Percentiles rank a stretch among this genome's conserved stretches.
These are phyloP conservation scores for Syngnathus floridae DNA, from an alignment of 2,113 vertebrate genomes.

Conservation along the genomic window DNA sequence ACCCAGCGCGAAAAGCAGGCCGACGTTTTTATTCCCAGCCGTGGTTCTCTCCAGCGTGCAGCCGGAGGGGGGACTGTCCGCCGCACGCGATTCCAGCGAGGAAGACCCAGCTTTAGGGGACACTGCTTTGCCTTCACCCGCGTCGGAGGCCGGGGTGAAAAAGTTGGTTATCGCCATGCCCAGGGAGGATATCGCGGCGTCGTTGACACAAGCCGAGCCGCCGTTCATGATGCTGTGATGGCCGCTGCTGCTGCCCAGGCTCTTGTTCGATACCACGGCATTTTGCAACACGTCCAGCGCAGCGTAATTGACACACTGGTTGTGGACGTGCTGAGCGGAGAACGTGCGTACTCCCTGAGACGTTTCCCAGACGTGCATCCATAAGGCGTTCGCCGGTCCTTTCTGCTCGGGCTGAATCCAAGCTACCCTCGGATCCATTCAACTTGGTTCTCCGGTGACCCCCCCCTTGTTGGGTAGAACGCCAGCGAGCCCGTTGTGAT, in stretches of 20 bases:
- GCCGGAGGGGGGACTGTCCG: slow-evolving; percentile 73
- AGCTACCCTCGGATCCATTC: slow-evolving; percentile 97
- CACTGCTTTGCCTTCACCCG: slow-evolving; percentile 56
- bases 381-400: slow-evolving; percentile 95
- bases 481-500: slow-evolving; percentile 51
- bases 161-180: slow-evolving; percentile 46
- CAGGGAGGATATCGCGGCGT: slow-evolving; percentile 43
- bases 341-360: slow-evolving; percentile 82
- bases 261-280: slow-evolving; percentile 61
- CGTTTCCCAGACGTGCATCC: slow-evolving; percentile 98
- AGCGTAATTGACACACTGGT: slow-evolving; percentile 75
- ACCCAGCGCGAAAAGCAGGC: slow-evolving; percentile 56
- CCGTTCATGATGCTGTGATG: slow-evolving; percentile 43
- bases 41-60: slow-evolving; percentile 73
- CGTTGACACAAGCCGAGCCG: slow-evolving; percentile 38
- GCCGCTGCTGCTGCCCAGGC: slow-evolving; percentile 20
- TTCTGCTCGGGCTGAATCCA: slow-evolving; percentile 99
- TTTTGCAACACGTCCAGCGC: slow-evolving; percentile 71
- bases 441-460: slow-evolving; percentile 67
- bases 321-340: slow-evolving; percentile 68
- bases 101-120: slow-evolving; percentile 76
- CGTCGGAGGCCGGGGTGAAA: slow-evolving; percentile 24
- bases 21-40: slow-evolving; percentile 58
- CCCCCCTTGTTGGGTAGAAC: slow-evolving; percentile 43
- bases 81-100: slow-evolving; percentile 73